Conservation (phyloP, 2,797 vertebrate species). For the Megalops cyprinoides region DNA sequence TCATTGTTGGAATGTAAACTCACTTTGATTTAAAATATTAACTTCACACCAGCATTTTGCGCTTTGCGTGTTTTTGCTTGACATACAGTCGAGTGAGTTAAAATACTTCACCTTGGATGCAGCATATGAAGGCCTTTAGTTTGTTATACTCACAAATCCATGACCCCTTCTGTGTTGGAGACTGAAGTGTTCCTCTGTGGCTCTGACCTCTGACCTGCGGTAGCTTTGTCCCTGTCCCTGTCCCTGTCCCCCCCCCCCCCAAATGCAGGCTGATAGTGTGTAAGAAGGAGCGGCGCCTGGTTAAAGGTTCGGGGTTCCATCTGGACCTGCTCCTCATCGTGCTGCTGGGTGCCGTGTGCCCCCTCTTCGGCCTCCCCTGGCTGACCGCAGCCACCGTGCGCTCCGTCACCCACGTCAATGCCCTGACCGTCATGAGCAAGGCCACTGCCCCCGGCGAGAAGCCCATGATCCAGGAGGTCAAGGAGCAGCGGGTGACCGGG, state of each 20-base stretch:
- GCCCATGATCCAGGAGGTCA: conserved; percentile 85
- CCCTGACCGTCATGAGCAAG: conserved; percentile 96
- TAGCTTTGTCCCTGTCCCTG: background rate
- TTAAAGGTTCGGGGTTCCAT: conserved; percentile 97
- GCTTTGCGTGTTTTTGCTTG: too few species aligned
- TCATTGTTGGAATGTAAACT: too few species aligned
- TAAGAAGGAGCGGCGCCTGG: conserved; percentile 90
- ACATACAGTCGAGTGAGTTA: too few species aligned
- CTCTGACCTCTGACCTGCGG: too few species aligned
- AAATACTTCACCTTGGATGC: too few species aligned
- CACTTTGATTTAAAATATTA: too few species aligned
- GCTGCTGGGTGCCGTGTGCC: conserved; percentile 88
- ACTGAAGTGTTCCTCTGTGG: too few species aligned
- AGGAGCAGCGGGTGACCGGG: conserved; percentile 89
- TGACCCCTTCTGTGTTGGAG: too few species aligned
- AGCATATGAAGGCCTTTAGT: too few species aligned
- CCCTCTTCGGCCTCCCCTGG: conserved; percentile 94
- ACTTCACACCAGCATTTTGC: too few species aligned
- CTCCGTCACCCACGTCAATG: conserved; percentile 94
- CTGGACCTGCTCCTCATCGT: conserved; percentile 95
- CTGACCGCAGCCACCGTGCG: conserved; percentile 94
- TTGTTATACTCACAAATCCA: too few species aligned
- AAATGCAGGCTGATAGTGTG: conserved; percentile 93
- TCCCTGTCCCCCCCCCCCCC: background rate
- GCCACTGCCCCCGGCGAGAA: conserved; percentile 93